phyloP scores from a whole-genome alignment of 1,140 invertebrate genomes.

The Nephila pilipes region DNA sequence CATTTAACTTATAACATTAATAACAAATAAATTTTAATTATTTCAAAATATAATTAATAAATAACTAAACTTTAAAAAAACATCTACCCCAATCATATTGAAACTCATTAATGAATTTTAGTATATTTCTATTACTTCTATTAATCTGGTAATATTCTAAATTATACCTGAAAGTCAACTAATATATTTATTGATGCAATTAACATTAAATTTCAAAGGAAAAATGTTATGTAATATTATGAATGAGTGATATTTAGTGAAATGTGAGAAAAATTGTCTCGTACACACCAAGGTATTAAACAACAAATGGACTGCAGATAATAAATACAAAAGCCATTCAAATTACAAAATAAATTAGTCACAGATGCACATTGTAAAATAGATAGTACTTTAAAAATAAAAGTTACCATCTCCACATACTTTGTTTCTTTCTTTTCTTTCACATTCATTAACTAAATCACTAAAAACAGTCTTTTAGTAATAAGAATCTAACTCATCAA shows the following conservation, averaged over 20 bases:
- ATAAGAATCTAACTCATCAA: not conserved
- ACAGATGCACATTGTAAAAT: conserved; percentile 63
- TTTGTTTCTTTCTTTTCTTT: conserved; percentile 42
- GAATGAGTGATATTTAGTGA: conserved; percentile 1
- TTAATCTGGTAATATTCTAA: not conserved
- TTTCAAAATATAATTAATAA: no score
- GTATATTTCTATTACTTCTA: not conserved
- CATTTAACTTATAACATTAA: no score
- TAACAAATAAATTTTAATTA: no score
- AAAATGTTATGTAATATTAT: not conserved
- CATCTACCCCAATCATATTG: no score
- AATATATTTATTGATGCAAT: conserved; percentile 2
- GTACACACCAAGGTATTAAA: conserved; percentile 65
- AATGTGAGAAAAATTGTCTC: conserved; percentile 22
- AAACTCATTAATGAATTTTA: not conserved
- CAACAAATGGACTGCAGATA: conserved; percentile 37
- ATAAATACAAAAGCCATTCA: conserved; percentile 42
- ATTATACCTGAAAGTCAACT: not conserved
- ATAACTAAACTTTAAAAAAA: not conserved
- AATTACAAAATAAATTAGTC: conserved; percentile 69
- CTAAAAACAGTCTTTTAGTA: conserved; percentile 11
- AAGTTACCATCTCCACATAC: conserved; percentile 39
- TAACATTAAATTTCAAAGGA: not conserved
- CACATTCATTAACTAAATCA: conserved; percentile 31
- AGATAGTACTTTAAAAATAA: conserved; percentile 14